Base-by-base conservation (phyloP, 1,140 invertebrate species). In the Panulirus ornatus region DNA sequence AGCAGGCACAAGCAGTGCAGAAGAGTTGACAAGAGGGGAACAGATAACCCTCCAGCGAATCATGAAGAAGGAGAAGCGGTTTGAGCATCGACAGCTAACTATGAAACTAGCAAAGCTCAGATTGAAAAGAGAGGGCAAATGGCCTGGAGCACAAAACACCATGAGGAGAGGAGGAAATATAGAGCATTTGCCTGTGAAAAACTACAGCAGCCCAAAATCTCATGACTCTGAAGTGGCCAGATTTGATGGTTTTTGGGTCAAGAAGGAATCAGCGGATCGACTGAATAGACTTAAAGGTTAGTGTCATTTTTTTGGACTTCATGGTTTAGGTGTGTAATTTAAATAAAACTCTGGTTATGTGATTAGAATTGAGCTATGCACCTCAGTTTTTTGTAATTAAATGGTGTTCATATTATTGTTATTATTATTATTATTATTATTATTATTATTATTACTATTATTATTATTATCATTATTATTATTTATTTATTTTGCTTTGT, bases 171-270 rank as follows among this genome's bases (percentile, higher is more conserved):
- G 6, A 3, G 3, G 0, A 30, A 30, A 27, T 30, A 30, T n/a
- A n/a, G n/a, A n/a, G n/a, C n/a, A n/a, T n/a, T n/a, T n/a, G n/a
- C n/a, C 54, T 16, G 19, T 19, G 54, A 58, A 58, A 22, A 2
- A 58, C 11, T 30, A 81, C 1, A 9, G 38, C 16, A 51, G 22
- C 22, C 27, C 16, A 36, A 47, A 42, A 42, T 22, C 9, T 11
- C 19, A 11, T 11, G 76, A 42, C 27, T 54, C 30, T 82, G n/a
- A 38, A 2, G 66, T 83, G 44, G 78, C 58, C 2, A 83, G 27
- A 38, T 89, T 89, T 58, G 88, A 89, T 63, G 88, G 88, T 9
- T 89, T 63, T 36, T 89, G 40, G 30, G 79, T 89, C 30, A 89
- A 83, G 44, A 84, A 89, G 88, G 88, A 89, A 58, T 44, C 63